phyloP scores from a whole-genome alignment of 2,888 invertebrate genomes.

The Hylaea fasciaria region DNA sequence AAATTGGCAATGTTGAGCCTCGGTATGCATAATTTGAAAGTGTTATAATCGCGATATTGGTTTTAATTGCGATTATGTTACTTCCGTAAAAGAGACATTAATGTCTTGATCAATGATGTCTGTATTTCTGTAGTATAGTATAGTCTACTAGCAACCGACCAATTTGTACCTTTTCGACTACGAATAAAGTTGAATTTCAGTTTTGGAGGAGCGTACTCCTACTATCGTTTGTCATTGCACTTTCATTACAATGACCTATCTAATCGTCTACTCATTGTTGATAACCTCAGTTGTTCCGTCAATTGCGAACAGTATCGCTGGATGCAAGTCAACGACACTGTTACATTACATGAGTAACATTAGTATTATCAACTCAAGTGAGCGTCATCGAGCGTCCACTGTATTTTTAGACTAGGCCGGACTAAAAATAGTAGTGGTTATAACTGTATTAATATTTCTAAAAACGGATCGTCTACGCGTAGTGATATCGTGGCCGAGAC shows the following conservation, averaged over 20 bases:
- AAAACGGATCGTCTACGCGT: slow-evolving; percentile 82
- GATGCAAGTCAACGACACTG: slow-evolving; percentile 79
- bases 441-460: slow-evolving; percentile 85
- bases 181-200: too few species aligned
- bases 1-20: slow-evolving; percentile 37
- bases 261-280: slow-evolving; percentile 53
- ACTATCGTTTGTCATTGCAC: slow-evolving; percentile 22
- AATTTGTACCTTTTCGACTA: too few species aligned
- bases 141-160: too few species aligned
- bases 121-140: too few species aligned
- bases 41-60: slow-evolving; percentile 19
- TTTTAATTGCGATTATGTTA: slow-evolving; percentile 7
- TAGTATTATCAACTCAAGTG: slow-evolving; percentile 74
- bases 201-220: too few species aligned
- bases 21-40: slow-evolving; percentile 28
- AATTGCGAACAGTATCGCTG: slow-evolving; percentile 60
- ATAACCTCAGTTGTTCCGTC: slow-evolving; percentile 57
- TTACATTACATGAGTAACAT: slow-evolving; percentile 72
- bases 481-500: slow-evolving; percentile 76
- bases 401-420: slow-evolving; percentile 83
- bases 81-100: too few species aligned
- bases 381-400: slow-evolving; percentile 73
- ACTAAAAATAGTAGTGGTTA: slow-evolving; percentile 84
- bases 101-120: too few species aligned
- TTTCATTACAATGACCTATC: slow-evolving; percentile 53